These are phyloP conservation scores for Smittia sp. DNA, from an alignment of 2,888 invertebrate species.

Conservation along the genomic window DNA sequence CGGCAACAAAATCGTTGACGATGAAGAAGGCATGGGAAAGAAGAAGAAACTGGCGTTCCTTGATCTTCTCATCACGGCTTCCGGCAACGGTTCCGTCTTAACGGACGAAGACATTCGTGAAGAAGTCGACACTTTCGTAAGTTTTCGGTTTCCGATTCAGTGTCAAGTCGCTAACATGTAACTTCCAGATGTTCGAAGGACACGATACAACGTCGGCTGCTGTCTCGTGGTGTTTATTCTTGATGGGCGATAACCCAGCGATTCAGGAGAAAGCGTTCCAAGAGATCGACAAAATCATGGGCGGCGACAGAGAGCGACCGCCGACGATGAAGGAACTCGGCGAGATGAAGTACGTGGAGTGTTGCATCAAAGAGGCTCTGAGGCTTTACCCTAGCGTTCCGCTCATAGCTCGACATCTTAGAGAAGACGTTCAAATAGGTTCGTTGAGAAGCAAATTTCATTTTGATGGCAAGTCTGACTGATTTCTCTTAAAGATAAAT, in stretches of 20 bases:
- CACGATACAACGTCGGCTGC: slow-evolving; percentile 55
- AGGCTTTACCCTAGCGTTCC: slow-evolving; percentile 67
- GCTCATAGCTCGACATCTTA: slow-evolving; percentile 60
- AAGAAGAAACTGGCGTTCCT: slow-evolving; percentile 60
- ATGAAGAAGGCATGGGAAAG: slow-evolving; percentile 48
- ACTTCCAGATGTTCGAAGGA: slow-evolving; percentile 45
- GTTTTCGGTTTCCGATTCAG: not conserved
- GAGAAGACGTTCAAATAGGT: slow-evolving; percentile 59
- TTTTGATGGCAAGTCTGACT: too few species aligned
- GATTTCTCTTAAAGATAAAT: slow-evolving; percentile 50
- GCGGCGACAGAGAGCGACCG: slow-evolving; percentile 52
- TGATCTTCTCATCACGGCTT: slow-evolving; percentile 59
- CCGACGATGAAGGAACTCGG: slow-evolving; percentile 60
- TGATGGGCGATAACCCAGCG: slow-evolving; percentile 51
- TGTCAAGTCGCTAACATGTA: not conserved
- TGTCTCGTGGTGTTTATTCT: slow-evolving; percentile 53
- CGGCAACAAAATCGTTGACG: slow-evolving; percentile 34
- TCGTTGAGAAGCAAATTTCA: too few species aligned
- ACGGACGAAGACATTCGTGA: slow-evolving; percentile 57
- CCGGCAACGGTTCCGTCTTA: slow-evolving; percentile 55
- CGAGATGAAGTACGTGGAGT: slow-evolving; percentile 65
- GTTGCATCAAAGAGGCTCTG: slow-evolving; percentile 67
- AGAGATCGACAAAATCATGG: slow-evolving; percentile 56
- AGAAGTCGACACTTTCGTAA: slow-evolving; percentile 64
- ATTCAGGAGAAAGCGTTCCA: slow-evolving; percentile 54